Evolutionary conservation across 92 coral and sea anemone genomes (phyloP).

Genomic region (Muricea muricata): DNA sequence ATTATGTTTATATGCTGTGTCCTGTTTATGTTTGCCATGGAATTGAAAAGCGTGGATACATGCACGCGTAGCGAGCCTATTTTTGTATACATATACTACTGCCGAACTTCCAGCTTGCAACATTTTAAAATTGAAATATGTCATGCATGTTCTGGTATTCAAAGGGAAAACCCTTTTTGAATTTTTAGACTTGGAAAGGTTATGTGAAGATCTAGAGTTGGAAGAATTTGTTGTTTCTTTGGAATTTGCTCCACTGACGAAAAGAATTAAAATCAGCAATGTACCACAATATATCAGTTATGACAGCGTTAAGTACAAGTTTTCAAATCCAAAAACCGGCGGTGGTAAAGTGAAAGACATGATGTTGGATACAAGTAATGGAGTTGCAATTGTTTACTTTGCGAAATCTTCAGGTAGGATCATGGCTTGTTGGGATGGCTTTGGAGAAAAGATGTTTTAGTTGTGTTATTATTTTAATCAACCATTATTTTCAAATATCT

Average conservation of each 20-base stretch:
- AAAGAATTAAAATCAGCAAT: background rate
- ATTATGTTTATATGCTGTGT: too few species aligned
- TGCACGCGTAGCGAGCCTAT: too few species aligned
- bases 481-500: background rate
- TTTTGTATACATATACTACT: too few species aligned
- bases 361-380: background rate
- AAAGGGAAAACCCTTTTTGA: background rate
- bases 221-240: background rate
- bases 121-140: too few species aligned
- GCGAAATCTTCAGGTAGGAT: background rate
- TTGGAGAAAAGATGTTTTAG: too few species aligned
- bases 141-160: too few species aligned
- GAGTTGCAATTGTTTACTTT: slow-evolving; percentile 19
- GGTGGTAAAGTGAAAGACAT: slow-evolving; percentile 1
- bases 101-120: too few species aligned
- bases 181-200: background rate
- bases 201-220: background rate
- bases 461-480: too few species aligned
- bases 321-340: background rate
- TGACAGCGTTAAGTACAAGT: background rate
- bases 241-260: slow-evolving; percentile 13
- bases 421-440: too few species aligned
- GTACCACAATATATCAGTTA: background rate
- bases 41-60: too few species aligned
- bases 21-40: too few species aligned